Evolutionary conservation across 2,888 invertebrate species (phyloP).

Genomic region (Mylabris sibirica): DNA sequence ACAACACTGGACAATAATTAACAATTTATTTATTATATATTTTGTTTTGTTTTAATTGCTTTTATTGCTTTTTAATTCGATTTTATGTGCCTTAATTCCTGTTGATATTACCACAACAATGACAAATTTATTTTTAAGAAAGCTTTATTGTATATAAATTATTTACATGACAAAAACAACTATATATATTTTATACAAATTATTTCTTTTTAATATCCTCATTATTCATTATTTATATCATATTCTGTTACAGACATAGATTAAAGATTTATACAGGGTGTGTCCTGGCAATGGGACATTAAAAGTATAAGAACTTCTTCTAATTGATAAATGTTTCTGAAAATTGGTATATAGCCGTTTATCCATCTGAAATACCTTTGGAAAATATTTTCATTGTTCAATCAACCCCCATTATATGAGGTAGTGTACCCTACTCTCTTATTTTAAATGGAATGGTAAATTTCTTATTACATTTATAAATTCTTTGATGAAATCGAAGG

Average conservation of each 20-base stretch:
- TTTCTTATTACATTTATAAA: too few species aligned
- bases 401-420: too few species aligned
- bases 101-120: conserved; percentile 10
- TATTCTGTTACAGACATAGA: conserved; percentile 8
- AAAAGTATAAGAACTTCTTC: too few species aligned
- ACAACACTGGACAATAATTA: conserved; percentile 48
- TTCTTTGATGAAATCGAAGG: too few species aligned
- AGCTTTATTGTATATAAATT: conserved; percentile 17
- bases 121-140: conserved; percentile 9
- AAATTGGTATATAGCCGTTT: too few species aligned
- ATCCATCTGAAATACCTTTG: too few species aligned
- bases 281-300: too few species aligned
- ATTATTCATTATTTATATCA: conserved; percentile 9
- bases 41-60: background rate
- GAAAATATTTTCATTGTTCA: too few species aligned
- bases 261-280: too few species aligned
- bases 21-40: conserved; percentile 5
- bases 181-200: background rate
- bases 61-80: background rate
- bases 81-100: conserved; percentile 9
- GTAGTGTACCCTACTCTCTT: too few species aligned
- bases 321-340: too few species aligned
- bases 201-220: conserved; percentile 3
- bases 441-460: too few species aligned
- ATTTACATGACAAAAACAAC: background rate